Evolutionary conservation across 2,888 invertebrate species (phyloP).

Genomic region (Torymus tubicola): DNA sequence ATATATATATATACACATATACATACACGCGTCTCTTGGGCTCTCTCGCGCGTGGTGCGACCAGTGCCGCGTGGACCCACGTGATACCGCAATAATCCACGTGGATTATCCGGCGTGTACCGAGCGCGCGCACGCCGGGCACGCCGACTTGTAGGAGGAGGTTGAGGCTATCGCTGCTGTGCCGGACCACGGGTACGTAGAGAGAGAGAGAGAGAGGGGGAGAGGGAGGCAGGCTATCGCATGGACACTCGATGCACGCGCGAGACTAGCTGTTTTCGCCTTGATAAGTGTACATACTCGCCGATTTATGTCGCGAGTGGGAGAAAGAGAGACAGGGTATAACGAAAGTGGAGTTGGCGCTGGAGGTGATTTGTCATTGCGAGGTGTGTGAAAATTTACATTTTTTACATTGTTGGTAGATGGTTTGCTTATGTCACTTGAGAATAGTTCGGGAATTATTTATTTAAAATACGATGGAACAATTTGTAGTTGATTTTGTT

Average conservation of each 20-base stretch:
- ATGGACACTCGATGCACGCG: constrained; percentile 11
- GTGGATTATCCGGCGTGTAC: constrained; percentile 75
- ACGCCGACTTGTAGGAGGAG: neutral
- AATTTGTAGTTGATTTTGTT: too few species aligned
- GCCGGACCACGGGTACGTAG: too few species aligned
- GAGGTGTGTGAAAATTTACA: too few species aligned
- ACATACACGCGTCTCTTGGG: constrained; percentile 64
- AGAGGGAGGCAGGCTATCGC: constrained; percentile 35
- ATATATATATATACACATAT: constrained; percentile 52
- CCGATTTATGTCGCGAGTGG: constrained; percentile 22
- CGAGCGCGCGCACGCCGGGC: neutral
- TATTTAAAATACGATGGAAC: too few species aligned
- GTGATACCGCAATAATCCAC: constrained; percentile 76
- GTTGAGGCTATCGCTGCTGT: constrained; percentile 36
- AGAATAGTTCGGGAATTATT: too few species aligned
- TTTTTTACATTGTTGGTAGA: too few species aligned
- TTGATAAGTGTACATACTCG: constrained; percentile 28
- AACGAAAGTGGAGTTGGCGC: too few species aligned
- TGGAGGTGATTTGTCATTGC: constrained; percentile 18
- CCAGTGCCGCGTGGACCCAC: constrained; percentile 72
- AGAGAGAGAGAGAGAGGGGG: neutral
- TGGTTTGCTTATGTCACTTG: too few species aligned
- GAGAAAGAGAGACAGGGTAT: too few species aligned
- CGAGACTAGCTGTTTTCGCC: constrained; percentile 40
- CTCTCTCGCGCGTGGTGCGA: constrained; percentile 63